Conservation (phyloP, 2,888 invertebrate species). For the Dryobota labecula region DNA sequence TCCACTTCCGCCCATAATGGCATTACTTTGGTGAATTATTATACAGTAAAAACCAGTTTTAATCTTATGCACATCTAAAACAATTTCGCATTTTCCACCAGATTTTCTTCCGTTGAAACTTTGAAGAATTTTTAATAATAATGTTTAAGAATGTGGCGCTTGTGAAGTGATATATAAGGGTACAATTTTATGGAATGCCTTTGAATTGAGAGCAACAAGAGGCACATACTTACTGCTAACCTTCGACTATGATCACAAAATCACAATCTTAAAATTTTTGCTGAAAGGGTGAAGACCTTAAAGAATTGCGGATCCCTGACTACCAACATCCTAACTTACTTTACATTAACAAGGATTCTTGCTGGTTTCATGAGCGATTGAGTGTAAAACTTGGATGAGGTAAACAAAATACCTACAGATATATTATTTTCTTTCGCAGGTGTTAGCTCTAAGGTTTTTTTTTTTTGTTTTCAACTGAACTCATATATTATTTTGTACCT, state of each 20-base stretch:
- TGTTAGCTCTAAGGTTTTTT: too few relatives aligned
- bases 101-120: constrained; percentile 17
- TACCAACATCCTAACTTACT: neutral
- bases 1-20: constrained; percentile 51
- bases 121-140: constrained; percentile 38
- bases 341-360: neutral
- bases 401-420: neutral
- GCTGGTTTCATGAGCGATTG: neutral
- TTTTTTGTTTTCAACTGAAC: too few relatives aligned
- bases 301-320: neutral
- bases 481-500: too few relatives aligned
- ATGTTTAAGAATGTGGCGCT: constrained; percentile 25
- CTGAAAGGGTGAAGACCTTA: constrained; percentile 4
- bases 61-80: constrained; percentile 52
- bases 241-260: neutral
- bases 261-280: constrained; percentile 1
- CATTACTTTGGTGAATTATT: constrained; percentile 54
- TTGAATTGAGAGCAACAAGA: constrained; percentile 17
- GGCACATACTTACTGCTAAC: neutral
- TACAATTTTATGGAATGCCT: constrained; percentile 14
- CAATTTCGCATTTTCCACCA: constrained; percentile 38
- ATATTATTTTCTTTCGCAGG: too few relatives aligned
- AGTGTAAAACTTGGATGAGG: constrained; percentile 4
- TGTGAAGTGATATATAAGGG: constrained; percentile 12
- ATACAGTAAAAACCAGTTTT: constrained; percentile 32